Percentiles rank a stretch among this genome's conserved stretches.
Conservation (phyloP, 2,113 vertebrate genomes). For the Corydoras sp. region DNA sequence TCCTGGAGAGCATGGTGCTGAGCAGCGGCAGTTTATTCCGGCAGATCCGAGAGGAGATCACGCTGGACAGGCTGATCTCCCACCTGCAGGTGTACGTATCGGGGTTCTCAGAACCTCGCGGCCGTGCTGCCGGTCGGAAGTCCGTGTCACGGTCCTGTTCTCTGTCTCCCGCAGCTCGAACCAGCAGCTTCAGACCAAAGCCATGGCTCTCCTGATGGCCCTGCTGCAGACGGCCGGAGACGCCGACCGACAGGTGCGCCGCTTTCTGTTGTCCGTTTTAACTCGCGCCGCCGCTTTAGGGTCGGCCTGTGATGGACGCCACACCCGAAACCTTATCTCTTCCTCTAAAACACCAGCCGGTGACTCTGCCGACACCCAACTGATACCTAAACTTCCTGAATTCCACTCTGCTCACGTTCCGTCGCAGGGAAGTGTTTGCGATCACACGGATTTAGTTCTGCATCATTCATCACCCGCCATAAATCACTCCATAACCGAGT, state of each 20-base stretch:
- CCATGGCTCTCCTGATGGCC: constrained; percentile 90
- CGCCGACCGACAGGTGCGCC: constrained; percentile 69
- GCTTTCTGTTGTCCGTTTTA: constrained; percentile 11
- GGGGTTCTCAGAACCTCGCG: background rate
- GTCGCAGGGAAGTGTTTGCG: background rate
- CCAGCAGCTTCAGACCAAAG: constrained; percentile 89
- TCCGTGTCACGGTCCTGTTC: too few relatives aligned
- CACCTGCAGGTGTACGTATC: constrained; percentile 88
- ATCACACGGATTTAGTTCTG: background rate
- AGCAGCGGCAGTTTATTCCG: constrained; percentile 78
- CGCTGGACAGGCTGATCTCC: constrained; percentile 78
- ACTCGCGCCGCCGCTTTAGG: background rate
- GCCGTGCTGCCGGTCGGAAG: too few relatives aligned
- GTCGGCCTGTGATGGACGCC: too few relatives aligned
- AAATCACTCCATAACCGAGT: too few relatives aligned
- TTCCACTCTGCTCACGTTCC: background rate
- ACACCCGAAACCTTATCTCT: background rate
- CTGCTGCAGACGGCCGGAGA: constrained; percentile 78
- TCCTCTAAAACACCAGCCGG: background rate
- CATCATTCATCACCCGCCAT: too few relatives aligned
- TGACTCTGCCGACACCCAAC: background rate
- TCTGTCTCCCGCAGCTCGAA: constrained; percentile 68
- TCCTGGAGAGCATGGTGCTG: constrained; percentile 91
- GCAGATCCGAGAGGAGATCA: constrained; percentile 82
- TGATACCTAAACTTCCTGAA: constrained; percentile 2